Evolutionary conservation across 1,140 invertebrate genomes (phyloP), one percentile per base, ranked within the genome.

Genomic region (Drosophila albomicans): DNA sequence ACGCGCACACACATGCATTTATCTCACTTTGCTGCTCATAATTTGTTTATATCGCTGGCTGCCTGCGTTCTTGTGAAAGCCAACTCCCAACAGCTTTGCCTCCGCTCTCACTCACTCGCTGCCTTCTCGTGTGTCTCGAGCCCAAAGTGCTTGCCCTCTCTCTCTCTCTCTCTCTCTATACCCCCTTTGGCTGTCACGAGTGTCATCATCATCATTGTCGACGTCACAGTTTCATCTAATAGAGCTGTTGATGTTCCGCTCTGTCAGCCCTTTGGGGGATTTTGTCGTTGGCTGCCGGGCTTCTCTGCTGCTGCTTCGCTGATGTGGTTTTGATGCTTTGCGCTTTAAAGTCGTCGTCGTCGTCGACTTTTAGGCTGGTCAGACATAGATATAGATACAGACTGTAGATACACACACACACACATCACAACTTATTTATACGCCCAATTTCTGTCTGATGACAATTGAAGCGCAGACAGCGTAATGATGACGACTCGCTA

Each of bases 291-390:
- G 13, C 15, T 5, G 67, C 64, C 75, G 38, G 59, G 64, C 25
- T 61, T 46, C 52, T 41, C 25, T 4, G 30, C 6, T 11, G 30
- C 46, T 67, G 64, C 41, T 32, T 32, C 54, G 67, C 66, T 89
- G 85, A 84, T 88, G 85, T 81, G 85, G 85, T 88, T 88, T 89
- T 88, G 78, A 89, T 89, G 85, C 79, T 84, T 49, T 81, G 78
- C 57, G 75, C 85, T 64, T 63, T 64, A 64, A 64, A 64, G 61
- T 8, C 52, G 30, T 10, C 3, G 20, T 0, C 20, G 20, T 25
- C 20, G 20, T 25, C 20, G 20, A 78, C 56, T 77, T 73, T 78
- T 73, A 73, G 64, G 73, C 59, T 72, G 74, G 68, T 38, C 73
- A 65, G 15, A 32, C 6, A 35, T 15, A 70, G 25, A 41, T 6